Evolutionary conservation across 64 coral and sea anemone species (phyloP), one percentile per base, ranked within the genome.

Genomic region (Catalaphyllia jardinei): DNA sequence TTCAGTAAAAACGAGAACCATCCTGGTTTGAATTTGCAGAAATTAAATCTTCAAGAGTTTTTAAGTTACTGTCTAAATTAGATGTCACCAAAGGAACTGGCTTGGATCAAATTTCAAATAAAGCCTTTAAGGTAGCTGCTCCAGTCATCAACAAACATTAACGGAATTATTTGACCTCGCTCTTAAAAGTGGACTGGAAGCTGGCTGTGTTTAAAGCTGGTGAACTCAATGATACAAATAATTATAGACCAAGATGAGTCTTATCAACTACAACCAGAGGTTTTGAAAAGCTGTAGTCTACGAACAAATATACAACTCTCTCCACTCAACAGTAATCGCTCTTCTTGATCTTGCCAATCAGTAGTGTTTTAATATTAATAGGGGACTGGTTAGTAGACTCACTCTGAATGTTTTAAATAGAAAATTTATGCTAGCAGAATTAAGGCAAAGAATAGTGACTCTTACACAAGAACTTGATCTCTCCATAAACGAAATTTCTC

Each of bases 191-290:
- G 42, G 7, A 46, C 20, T 88, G 86, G 86, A 88, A 88, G 51
- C 24, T 55, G n/a, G 71, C 72, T 49, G 71, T 88, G 30, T 88
- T 75, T 72, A 88, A 88, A 60, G 52, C 72, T 20, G 86, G 69
- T 49, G 51, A 72, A 72, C 25, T 0, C 25, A 72, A 72, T 72
- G 69, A 72, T 72, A 20, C 69, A 72, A 72, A 72, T 24, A 72
- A 46, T 8, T 46, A 72, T 8, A 4, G 3, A 46, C 42, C 42
- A 46, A 46, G 0, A 46, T 46, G 3, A 46, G 42, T 4, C 42
- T 35, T 35, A 35, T 3, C 33, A 35, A 35, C 33, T 35, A 35
- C 33, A 35, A 1, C 1, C 1, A 35, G 33, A 35, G 33, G 33
- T 35, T 35, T 35, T 3, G 33, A 35, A 35, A 35, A 35, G 33